Percentiles rank a stretch among this genome's conserved stretches.
phyloP scores from a whole-genome alignment of 2,797 vertebrate species.

The Sebastes miniatus region DNA sequence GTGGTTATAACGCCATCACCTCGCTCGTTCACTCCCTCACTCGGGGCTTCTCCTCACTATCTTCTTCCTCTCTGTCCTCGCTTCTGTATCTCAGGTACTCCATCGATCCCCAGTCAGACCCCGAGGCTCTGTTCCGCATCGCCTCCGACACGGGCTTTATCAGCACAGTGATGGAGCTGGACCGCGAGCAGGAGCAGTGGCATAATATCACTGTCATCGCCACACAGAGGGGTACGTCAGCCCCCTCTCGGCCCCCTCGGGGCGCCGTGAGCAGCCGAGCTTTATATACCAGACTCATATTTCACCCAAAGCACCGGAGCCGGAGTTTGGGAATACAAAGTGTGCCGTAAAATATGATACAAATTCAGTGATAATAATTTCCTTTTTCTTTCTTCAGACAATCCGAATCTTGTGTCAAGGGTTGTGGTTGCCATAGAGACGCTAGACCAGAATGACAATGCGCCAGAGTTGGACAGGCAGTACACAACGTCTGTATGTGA shows the following conservation, averaged over 20 bases:
- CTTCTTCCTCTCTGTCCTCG: background rate
- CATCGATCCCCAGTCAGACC: conserved; percentile 89
- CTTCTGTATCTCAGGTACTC: conserved; percentile 82
- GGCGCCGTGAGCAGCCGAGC: conserved; percentile 13
- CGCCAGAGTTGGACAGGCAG: conserved; percentile 87
- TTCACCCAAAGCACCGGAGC: conserved; percentile 25
- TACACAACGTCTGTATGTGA: conserved; percentile 90
- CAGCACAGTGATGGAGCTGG: conserved; percentile 85
- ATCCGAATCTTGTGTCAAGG: conserved; percentile 86
- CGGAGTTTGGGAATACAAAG: conserved; percentile 8
- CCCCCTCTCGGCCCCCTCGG: background rate
- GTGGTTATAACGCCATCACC: conserved; percentile 56
- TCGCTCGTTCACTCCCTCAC: conserved; percentile 3
- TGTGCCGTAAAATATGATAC: background rate
- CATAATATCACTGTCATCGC: conserved; percentile 91
- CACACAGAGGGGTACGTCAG: conserved; percentile 86
- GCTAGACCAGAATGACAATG: conserved; percentile 92
- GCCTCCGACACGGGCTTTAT: conserved; percentile 87
- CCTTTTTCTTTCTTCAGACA: conserved; percentile 78
- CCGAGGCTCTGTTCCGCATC: conserved; percentile 87
- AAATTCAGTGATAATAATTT: conserved; percentile 37
- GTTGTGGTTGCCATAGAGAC: conserved; percentile 90
- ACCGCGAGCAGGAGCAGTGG: conserved; percentile 88
- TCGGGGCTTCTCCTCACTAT: background rate
- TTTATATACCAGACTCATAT: conserved; percentile 23